Percentiles rank a stretch among this genome's conserved stretches.
phyloP scores from a whole-genome alignment of 2,797 vertebrate genomes.

The Heliangelus exortis region DNA sequence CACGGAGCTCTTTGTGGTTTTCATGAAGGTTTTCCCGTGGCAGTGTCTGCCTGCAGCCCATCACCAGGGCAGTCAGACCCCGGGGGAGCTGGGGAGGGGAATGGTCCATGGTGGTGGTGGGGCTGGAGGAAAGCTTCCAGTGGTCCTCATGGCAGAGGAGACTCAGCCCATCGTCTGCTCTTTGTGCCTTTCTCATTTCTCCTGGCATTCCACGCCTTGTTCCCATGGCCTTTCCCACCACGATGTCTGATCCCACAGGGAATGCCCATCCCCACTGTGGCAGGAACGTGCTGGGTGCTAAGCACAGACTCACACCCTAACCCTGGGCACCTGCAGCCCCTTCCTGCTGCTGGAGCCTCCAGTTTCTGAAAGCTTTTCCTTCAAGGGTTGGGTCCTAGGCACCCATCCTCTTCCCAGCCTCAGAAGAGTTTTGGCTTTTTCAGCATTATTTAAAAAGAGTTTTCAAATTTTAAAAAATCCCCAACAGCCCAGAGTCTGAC shows the following conservation, averaged over 20 bases:
- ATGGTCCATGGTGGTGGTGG: fast-evolving
- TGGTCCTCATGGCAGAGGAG: fast-evolving
- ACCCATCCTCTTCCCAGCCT: background rate
- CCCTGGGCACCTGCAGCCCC: fast-evolving
- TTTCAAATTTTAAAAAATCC: background rate
- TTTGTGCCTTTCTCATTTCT: background rate
- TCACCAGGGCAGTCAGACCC: fast-evolving
- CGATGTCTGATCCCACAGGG: fast-evolving
- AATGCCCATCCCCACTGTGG: fast-evolving
- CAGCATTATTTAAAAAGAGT: background rate
- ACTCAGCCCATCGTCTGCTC: fast-evolving
- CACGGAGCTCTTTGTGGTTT: background rate
- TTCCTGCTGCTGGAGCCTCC: background rate
- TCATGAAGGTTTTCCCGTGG: background rate
- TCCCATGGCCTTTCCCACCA: background rate
- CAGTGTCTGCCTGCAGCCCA: fast-evolving
- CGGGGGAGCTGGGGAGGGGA: background rate
- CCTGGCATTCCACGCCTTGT: fast-evolving
- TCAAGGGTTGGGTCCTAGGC: fast-evolving
- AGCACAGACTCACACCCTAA: fast-evolving
- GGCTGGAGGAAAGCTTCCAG: background rate
- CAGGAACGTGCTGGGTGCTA: background rate
- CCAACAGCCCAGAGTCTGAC: fast-evolving
- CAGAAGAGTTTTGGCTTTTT: background rate
- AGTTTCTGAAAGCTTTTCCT: background rate